Conservation (phyloP, 2,113 vertebrate species). For the Osmerus mordax region DNA sequence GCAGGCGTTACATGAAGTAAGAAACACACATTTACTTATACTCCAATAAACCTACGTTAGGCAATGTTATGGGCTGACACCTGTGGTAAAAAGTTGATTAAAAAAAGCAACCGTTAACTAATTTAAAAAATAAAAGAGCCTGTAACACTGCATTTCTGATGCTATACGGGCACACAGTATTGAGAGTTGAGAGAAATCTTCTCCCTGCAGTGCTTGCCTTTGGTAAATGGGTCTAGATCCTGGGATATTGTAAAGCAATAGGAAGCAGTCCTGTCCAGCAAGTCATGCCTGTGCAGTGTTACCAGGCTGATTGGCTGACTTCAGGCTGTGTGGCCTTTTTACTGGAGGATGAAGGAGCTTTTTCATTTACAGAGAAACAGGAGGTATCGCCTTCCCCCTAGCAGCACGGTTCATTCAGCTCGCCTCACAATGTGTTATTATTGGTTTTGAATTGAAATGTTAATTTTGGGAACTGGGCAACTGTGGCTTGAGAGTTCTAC, state of each 20-base stretch:
- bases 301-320: conserved; percentile 82
- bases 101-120: no score
- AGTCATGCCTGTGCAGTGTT: conserved; percentile 76
- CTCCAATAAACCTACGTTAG: neutral
- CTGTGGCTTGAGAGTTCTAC: conserved; percentile 79
- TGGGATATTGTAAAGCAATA: conserved; percentile 67
- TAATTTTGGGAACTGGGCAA: conserved; percentile 88
- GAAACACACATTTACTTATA: conserved; percentile 9
- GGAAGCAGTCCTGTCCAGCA: conserved; percentile 64
- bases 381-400: conserved; percentile 87
- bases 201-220: conserved; percentile 17
- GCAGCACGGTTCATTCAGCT: conserved; percentile 81
- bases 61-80: no score
- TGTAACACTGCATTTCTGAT: no score
- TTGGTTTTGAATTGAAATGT: conserved; percentile 98
- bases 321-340: conserved; percentile 81
- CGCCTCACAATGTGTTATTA: conserved; percentile 94
- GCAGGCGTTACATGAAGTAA: conserved; percentile 25
- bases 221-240: conserved; percentile 45
- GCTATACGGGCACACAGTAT: no score
- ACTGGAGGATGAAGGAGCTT: conserved; percentile 84
- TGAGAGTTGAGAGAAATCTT: conserved; percentile 8
- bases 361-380: conserved; percentile 89
- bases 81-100: no score
- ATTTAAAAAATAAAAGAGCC: no score